Base-by-base conservation (phyloP, 2,113 vertebrate genomes). In the Halichoeres trimaculatus region DNA sequence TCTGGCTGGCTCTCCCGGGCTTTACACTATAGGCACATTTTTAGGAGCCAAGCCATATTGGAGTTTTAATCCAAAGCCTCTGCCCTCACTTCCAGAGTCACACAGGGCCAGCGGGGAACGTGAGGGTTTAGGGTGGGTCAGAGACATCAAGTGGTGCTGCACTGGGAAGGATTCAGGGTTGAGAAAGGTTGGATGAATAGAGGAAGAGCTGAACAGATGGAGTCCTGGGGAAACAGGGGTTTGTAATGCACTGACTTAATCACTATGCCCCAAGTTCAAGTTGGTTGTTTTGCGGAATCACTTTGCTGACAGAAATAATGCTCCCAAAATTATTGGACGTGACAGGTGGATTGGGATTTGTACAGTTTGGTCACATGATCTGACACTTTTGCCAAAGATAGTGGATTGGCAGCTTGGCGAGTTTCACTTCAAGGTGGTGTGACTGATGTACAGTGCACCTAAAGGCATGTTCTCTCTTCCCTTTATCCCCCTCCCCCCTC, bases 1-100 rank as follows among this genome's bases (percentile, higher is more conserved):
- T 89, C 83, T 90, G 88, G 77, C 74, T 76, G 43, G 19, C 67
- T 80, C 74, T 69, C 53, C 26, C 20, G 16, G 43, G 66, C 35
- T 74, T 78, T 77, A 54, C 55, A 62, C 51, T 40, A 40, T 40
- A 57, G 55, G 48, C 24, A 30, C 53, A 26, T 61, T 81, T 43
- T 88, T 64, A 59, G 78, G 41, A 74, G 41, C 30, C 47, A 19
- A 50, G 73, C 74, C 70, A 74, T 64, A 51, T 73, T 77, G 47
- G 60, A 72, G 63, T 70, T 81, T 74, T 84, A 84, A 87, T 91
- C 84, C 65, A 69, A 80, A 85, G 59, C 70, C 48, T 55, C 20
- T 55, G 23, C 19, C 57, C 41, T 63, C 7, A 24, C 36, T 48
- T 34, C 16, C 57, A 0, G 4, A 54, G 54, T 70, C 45, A 54